Evolutionary conservation across 2,113 vertebrate genomes (phyloP), one percentile per base, ranked within the genome.

Genomic region (Coptodon bakossiorum): DNA sequence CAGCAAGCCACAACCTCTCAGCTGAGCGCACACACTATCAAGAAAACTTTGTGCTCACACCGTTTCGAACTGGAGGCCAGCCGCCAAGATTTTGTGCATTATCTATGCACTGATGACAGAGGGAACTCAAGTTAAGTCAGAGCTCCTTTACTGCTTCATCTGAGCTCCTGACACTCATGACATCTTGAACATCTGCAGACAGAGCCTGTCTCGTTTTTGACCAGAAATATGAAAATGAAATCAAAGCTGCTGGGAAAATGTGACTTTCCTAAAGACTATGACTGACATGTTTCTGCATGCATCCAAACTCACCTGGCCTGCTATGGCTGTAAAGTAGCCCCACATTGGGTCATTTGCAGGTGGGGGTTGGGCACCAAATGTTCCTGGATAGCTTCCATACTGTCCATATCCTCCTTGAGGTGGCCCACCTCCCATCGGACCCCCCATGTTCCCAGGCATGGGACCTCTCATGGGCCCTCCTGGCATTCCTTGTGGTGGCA

Each of bases 271-370:
- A 78, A 31, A 50, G 45, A 31, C 71, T 50, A 17, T 19, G 22
- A 45, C 71, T 76, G 13, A 19, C 43, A 11, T 76, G 71, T 31
- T 76, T 78, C 10, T 8, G 16, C 4, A 22, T 61, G 34, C 2
- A 31, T 9, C 36, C 11, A 45, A 80, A 54, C 90, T 83, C 68
- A 98, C 97, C 97, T 97, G 97, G 43, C 98, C 98, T 36, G 97
- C 97, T 43, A 98, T 93, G 71, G 97, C 95, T 19, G 96, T 97
- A 85, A 98, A 98, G 89, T 97, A 98, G 8, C 94, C 91, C 97
- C 96, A 98, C 97, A 97, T 96, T 2, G 97, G 96, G 56, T 97
- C 97, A 29, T 93, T 96, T 81, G 92, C 95, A 10, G 94, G 78
- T 2, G 91, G 89, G 3, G 84, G 7, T 1, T 90, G 59, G 43